phyloP scores from a whole-genome alignment of 2,888 invertebrate species.

The Dermolepida albohirtum region DNA sequence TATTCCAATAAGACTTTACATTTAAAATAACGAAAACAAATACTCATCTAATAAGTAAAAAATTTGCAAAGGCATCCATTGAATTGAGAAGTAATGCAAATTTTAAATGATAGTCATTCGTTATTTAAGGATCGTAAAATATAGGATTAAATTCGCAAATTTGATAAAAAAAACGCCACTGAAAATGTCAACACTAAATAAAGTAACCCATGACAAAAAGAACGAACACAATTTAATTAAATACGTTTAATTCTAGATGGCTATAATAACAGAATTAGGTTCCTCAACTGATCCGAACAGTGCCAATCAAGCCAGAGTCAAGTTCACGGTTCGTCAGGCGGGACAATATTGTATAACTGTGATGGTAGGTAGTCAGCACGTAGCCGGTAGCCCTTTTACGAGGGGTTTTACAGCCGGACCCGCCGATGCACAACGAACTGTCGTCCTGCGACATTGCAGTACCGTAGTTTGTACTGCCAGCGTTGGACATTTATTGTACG shows the following conservation, averaged over 20 bases:
- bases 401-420: slow-evolving; percentile 86
- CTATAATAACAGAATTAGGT: slow-evolving; percentile 88
- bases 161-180: no score
- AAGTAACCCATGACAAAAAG: no score
- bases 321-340: slow-evolving; percentile 92
- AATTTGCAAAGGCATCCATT: no score
- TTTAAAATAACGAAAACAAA: no score
- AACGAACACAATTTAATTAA: no score
- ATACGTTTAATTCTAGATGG: slow-evolving; percentile 68
- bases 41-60: no score
- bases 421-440: slow-evolving; percentile 85
- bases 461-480: slow-evolving; percentile 87
- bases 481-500: slow-evolving; percentile 79
- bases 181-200: no score
- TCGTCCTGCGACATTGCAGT: slow-evolving; percentile 85
- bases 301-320: slow-evolving; percentile 88
- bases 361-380: slow-evolving; percentile 83
- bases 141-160: no score
- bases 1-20: no score
- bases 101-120: no score
- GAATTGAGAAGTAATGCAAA: no score
- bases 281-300: slow-evolving; percentile 87
- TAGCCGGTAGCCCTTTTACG: slow-evolving; percentile 88
- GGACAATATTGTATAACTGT: slow-evolving; percentile 90
- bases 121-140: no score